A percentile compares a stretch with the other conserved stretches of the same genome.
Evolutionary conservation across 2,797 vertebrate genomes (phyloP).

Genomic region (Ctenosaura bakeri): DNA sequence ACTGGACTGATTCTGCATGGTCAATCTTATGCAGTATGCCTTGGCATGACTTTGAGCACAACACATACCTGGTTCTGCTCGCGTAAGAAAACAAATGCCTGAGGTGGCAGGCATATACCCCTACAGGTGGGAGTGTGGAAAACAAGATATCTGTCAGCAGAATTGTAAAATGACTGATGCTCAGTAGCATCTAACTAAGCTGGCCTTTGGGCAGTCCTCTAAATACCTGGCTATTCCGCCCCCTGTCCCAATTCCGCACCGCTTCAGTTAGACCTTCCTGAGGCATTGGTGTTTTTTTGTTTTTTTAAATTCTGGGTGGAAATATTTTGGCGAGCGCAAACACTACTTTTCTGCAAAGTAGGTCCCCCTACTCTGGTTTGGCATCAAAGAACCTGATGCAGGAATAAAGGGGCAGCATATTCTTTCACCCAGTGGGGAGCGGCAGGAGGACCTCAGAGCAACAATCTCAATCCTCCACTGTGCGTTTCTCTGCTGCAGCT

Average conservation of each 20-base stretch:
- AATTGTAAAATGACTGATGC: background rate
- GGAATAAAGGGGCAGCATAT: no score
- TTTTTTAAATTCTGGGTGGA: background rate
- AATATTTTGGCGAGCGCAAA: background rate
- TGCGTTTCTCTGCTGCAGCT: background rate
- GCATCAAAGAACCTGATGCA: no score
- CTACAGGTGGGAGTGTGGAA: background rate
- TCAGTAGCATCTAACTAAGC: background rate
- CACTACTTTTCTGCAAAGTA: background rate
- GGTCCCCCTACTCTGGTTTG: no score
- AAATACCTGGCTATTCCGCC: background rate
- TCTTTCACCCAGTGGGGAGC: background rate
- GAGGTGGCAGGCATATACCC: background rate
- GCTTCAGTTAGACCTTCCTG: background rate
- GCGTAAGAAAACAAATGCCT: background rate
- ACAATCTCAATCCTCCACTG: no score
- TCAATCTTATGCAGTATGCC: background rate
- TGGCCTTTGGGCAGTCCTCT: background rate
- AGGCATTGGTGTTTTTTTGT: background rate
- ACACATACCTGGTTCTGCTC: background rate
- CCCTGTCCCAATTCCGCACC: background rate
- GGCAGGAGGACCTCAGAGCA: background rate
- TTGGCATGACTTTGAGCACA: background rate
- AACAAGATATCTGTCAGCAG: no score
- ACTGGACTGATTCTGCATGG: no score